Percentiles rank a stretch among this genome's conserved stretches.
phyloP scores from a whole-genome alignment of 2,888 invertebrate genomes.

The Adelognathus sp. region DNA sequence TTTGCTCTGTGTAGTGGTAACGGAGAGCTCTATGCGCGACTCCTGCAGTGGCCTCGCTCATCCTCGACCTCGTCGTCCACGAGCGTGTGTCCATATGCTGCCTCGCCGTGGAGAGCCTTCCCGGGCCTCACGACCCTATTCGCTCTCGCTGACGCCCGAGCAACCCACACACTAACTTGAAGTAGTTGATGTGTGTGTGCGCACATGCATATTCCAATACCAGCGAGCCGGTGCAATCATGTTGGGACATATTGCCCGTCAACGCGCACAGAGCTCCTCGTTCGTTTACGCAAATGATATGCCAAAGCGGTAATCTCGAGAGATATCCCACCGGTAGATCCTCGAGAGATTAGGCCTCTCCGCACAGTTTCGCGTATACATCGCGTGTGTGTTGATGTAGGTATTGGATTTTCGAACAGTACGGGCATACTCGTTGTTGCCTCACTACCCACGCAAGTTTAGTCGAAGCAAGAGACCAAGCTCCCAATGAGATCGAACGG shows the following conservation, averaged over 20 bases:
- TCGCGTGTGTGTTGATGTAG: neutral
- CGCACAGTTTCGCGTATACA: neutral
- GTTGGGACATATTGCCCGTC: slow-evolving; percentile 79
- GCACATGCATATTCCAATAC: neutral
- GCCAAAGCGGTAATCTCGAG: slow-evolving; percentile 72
- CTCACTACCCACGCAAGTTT: slow-evolving; percentile 47
- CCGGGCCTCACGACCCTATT: slow-evolving; percentile 65
- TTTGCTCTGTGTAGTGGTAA: neutral
- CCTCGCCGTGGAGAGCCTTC: slow-evolving; percentile 62
- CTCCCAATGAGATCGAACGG: slow-evolving; percentile 58
- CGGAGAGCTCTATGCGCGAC: neutral
- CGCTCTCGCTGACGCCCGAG: slow-evolving; percentile 30
- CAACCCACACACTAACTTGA: slow-evolving; percentile 19
- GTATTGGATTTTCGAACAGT: neutral
- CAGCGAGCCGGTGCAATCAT: slow-evolving; percentile 63
- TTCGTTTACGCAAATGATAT: slow-evolving; percentile 80
- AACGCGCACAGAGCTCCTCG: slow-evolving; percentile 76
- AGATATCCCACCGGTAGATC: slow-evolving; percentile 73
- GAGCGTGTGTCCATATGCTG: slow-evolving; percentile 56
- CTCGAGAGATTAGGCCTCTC: slow-evolving; percentile 72
- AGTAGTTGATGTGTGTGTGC: neutral
- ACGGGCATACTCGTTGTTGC: neutral
- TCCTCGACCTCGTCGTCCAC: slow-evolving; percentile 58
- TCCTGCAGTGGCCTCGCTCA: slow-evolving; percentile 22
- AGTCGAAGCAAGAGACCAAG: slow-evolving; percentile 36